Evolutionary conservation across 2,888 invertebrate species (phyloP), one percentile per base, ranked within the genome.

Genomic region (Fragum whitleyi): DNA sequence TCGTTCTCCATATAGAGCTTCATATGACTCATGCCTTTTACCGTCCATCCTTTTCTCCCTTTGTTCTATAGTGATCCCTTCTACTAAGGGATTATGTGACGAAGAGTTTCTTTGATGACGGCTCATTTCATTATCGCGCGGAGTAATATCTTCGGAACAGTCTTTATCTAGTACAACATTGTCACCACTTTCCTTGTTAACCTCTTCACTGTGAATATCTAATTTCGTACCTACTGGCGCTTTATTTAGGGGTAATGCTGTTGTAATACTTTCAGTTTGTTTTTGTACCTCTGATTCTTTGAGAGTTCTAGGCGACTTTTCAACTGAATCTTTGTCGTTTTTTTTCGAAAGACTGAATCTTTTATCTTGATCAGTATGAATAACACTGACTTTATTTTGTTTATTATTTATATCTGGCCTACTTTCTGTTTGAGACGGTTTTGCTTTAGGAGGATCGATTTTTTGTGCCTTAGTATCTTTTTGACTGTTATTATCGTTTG

Each of bases 1-100:
- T 28, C 90, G 79, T 72, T 91, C 91, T 19, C 85, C 83, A 29
- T 86, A 85, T 21, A 91, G 80, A n/a, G 88, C 82, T 39, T 87
- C 87, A 69, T 88, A 89, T 0, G 89, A 74, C 73, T 90, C 88
- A 23, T 69, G 69, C 36, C 71, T 75, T 77, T 57, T 28, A 21
- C n/a, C 36, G 2, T 47, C 78, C 32, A 65, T 69, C 61, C 28
- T 26, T 7, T 9, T 62, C 16, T 67, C 61, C 36, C 62, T 75
- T 21, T 55, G 59, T 29, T 83, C 74, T 19, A 72, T 21, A 23
- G 39, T 39, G 23, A 82, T 70, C 26, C 61, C 55, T 76, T 78
- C 79, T 6, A 76, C 72, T 59, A 74, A 28, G 39, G 75, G 78
- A 59, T 81, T 77, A 32, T 70, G 53, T 19, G 76, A 19, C 53